Evolutionary conservation across 2,797 vertebrate species (phyloP), one percentile per base, ranked within the genome.

Genomic region (Bryconaethiops microstoma): DNA sequence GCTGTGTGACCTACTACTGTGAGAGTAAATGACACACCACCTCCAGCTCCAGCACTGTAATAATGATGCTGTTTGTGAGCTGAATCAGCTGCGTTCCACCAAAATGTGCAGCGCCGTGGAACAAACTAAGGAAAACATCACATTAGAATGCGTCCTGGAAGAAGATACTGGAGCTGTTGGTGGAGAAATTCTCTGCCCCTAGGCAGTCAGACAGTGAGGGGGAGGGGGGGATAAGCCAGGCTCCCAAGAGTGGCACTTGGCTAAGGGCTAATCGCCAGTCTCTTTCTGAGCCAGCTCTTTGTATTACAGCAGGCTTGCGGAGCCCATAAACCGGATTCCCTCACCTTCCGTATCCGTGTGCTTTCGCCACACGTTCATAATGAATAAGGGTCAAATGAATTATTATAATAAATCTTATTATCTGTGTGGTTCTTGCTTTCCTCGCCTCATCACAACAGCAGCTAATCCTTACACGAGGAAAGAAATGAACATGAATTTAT

Each of bases 241-340:
- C 9, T 82, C 83, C 77, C 77, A 75, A 40, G 70, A 69, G 80
- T 75, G 55, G 69, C 74, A 57, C 42, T 73, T 62, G 50, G 35
- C 21, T 45, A 71, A 62, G 10, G 25, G 60, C 75, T 77, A 29
- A 76, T 68, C 25, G 23, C 55, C 52, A 50, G 64, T 35, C 54
- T 45, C 60, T 72, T 74, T 78, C 73, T 69, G 68, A 60, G 42
- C 54, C 23, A 64, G 25, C 76, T 74, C 59, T 69, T 77, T 82
- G 39, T 77, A 10, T 42, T 48, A 42, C 25, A 52, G 16, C 21
- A 68, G 2, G 45, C 72, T 70, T n/a, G 17, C 48, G 0, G 13
- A 29, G 23, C 21, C 1, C 21, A 50, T 23, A 69, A 70, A 23
- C 12, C 17, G 13, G 21, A 79, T 72, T 54, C 63, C 48, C 35